A percentile compares a stretch with the other conserved stretches of the same genome.
Conservation (phyloP, 2,888 invertebrate genomes). For the Anarsia innoxiella region DNA sequence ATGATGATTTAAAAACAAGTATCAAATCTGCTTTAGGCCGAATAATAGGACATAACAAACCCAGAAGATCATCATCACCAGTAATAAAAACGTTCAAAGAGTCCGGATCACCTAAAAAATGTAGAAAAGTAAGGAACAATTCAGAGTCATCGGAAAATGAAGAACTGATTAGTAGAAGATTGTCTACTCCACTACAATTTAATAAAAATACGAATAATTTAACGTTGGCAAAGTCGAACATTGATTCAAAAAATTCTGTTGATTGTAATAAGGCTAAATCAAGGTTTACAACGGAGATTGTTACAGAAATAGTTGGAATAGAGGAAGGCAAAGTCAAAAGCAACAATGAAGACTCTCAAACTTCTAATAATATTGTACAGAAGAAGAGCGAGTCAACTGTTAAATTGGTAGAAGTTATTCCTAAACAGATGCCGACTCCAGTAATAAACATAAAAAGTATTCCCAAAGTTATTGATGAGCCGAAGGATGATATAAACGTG, state of each 20-base stretch:
- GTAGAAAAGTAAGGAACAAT: slow-evolving; percentile 11
- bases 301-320: too few relatives aligned
- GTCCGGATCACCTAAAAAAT: neutral
- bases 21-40: slow-evolving; percentile 58
- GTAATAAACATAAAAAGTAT: slow-evolving; percentile 1
- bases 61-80: slow-evolving; percentile 23
- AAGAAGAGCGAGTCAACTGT: too few relatives aligned
- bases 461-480: slow-evolving; percentile 3
- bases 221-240: too few relatives aligned
- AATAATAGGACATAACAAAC: slow-evolving; percentile 39
- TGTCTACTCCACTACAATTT: too few relatives aligned
- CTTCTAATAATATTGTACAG: neutral
- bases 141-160: slow-evolving; percentile 12
- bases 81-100: slow-evolving; percentile 4
- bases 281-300: too few relatives aligned
- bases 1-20: slow-evolving; percentile 50
- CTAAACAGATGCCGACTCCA: neutral
- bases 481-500: neutral
- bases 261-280: too few relatives aligned
- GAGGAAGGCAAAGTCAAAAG: too few relatives aligned
- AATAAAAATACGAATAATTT: too few relatives aligned
- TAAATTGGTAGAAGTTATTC: neutral
- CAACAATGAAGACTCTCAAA: neutral
- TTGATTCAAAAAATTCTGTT: too few relatives aligned
- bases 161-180: too few relatives aligned